Conservation (phyloP, 2,113 vertebrate species). For the Oncorhynchus kisutch region DNA sequence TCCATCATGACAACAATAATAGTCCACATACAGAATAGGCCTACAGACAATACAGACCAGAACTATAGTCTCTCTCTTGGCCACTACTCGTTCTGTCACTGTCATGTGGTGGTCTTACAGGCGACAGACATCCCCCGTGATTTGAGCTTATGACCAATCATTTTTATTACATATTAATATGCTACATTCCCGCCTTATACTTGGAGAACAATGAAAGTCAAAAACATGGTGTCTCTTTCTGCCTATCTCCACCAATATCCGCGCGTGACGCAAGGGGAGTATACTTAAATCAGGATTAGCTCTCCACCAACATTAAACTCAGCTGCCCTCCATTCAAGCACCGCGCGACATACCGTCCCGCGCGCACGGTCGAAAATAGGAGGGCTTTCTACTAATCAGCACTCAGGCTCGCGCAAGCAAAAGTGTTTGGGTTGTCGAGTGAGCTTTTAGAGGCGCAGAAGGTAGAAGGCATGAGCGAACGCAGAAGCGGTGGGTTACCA, state of each 20-base stretch:
- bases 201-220: conserved; percentile 46
- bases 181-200: conserved; percentile 23
- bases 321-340: conserved; percentile 56
- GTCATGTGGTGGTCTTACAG: no score
- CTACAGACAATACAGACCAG: no score
- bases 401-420: conserved; percentile 14
- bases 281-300: conserved; percentile 86
- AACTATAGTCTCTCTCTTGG: no score
- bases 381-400: conserved; percentile 39
- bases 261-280: conserved; percentile 78
- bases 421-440: conserved; percentile 13
- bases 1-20: no score
- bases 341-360: conserved; percentile 24
- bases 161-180: conserved; percentile 49
- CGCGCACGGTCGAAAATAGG: conserved; percentile 16
- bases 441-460: conserved; percentile 11
- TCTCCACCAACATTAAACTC: conserved; percentile 76
- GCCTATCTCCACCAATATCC: conserved; percentile 73
- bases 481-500: conserved; percentile 22
- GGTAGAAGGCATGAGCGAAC: conserved; percentile 10
- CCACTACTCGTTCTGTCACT: no score
- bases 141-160: background rate
- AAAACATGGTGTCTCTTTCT: conserved; percentile 56
- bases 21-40: no score
- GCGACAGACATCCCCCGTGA: no score